Conservation (phyloP, 2,113 vertebrate species). For the Lepus timidus region DNA sequence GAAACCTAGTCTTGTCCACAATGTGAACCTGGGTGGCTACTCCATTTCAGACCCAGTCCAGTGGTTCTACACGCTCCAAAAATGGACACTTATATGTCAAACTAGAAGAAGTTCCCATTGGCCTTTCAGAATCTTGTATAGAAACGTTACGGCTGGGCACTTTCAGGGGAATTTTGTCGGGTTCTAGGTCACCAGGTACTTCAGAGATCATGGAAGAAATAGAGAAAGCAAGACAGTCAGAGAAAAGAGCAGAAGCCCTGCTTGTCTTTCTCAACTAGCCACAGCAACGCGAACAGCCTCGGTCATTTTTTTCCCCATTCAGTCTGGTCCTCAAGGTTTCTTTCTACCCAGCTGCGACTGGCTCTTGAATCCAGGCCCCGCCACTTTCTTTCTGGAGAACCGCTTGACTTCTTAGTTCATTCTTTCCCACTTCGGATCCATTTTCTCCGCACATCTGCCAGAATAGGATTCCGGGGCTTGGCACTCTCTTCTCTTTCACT, state of each 20-base stretch:
- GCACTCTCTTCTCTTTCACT: not conserved
- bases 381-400: slow-evolving; percentile 16
- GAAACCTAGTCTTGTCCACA: not conserved
- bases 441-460: not conserved
- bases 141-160: not conserved
- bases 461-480: not conserved
- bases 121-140: not conserved
- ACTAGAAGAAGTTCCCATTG: not conserved
- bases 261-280: not conserved
- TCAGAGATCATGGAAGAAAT: slow-evolving; percentile 39
- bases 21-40: not conserved
- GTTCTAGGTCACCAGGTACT: not conserved
- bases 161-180: not conserved
- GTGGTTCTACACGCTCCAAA: not conserved
- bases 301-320: not conserved
- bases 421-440: not conserved
- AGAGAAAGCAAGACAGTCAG: not conserved
- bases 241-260: not conserved
- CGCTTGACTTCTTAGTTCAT: not conserved
- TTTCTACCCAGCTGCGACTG: not conserved
- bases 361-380: not conserved
- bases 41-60: not conserved
- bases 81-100: not conserved
- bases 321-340: not conserved
- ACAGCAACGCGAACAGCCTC: not conserved